A percentile compares a stretch with the other conserved stretches of the same genome.
Conservation (phyloP, 2,113 vertebrate species). For the Physeter macrocephalus region DNA sequence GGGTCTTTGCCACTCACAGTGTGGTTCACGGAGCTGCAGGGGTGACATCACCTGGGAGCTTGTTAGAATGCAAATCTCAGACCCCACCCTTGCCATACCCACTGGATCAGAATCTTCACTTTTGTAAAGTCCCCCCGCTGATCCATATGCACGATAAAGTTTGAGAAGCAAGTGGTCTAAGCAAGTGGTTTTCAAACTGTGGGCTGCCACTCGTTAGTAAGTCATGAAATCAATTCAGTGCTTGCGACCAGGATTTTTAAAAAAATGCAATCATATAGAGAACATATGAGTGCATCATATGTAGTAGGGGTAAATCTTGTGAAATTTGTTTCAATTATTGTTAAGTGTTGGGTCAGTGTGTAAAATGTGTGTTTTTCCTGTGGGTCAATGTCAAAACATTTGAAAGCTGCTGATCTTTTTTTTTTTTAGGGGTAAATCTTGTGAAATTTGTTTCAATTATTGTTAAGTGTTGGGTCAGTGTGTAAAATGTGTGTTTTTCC, state of each 20-base stretch:
- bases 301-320: background rate
- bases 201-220: background rate
- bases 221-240: background rate
- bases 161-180: background rate
- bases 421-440: background rate
- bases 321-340: background rate
- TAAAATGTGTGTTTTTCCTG: background rate
- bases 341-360: background rate
- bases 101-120: background rate
- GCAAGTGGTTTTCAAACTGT: background rate
- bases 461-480: background rate
- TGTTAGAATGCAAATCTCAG: background rate
- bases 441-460: background rate
- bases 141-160: background rate
- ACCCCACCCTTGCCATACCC: accelerated
- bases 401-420: background rate
- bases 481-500: background rate
- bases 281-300: background rate
- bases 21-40: background rate
- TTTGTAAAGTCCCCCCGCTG: background rate
- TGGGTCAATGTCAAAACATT: background rate
- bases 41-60: background rate
- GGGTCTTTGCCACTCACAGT: background rate
- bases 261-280: background rate
- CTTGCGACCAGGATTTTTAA: background rate